A percentile compares a stretch with the other conserved stretches of the same genome.
These are phyloP conservation scores for Sturnus vulgaris DNA, from an alignment of 2,113 vertebrate genomes.

Conservation along the genomic window DNA sequence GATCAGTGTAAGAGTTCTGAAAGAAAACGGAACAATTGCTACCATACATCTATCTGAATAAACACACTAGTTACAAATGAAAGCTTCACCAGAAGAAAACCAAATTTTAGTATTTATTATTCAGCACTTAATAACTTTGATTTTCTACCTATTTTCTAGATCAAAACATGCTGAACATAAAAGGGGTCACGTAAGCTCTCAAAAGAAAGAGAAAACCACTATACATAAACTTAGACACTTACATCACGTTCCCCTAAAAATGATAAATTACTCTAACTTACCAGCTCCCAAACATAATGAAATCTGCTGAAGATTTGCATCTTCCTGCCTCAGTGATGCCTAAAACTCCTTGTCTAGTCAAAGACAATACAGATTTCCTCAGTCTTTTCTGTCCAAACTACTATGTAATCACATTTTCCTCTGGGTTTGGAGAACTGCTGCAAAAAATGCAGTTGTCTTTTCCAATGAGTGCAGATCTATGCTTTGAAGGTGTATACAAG, in stretches of 20 bases:
- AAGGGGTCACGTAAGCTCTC: neutral
- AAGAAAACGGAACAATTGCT: neutral
- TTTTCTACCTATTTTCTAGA: neutral
- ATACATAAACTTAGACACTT: neutral
- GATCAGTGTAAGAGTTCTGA: neutral
- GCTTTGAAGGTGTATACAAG: neutral
- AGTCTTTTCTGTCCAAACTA: neutral
- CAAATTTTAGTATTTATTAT: neutral
- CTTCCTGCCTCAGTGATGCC: neutral
- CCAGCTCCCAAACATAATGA: slow-evolving; percentile 87
- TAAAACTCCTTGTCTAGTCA: neutral
- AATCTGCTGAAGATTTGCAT: slow-evolving; percentile 87
- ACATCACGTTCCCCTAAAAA: neutral
- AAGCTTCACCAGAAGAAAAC: neutral
- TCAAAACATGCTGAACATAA: neutral
- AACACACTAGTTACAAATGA: neutral
- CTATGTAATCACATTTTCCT: slow-evolving; percentile 30
- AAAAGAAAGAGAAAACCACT: neutral
- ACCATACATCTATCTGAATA: neutral
- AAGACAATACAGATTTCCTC: neutral
- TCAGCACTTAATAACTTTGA: neutral
- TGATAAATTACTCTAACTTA: slow-evolving; percentile 67
- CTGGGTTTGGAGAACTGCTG: neutral
- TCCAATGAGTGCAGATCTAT: neutral
- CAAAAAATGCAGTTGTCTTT: neutral